Evolutionary conservation across 2,888 invertebrate genomes (phyloP), one percentile per base, ranked within the genome.

Genomic region (Himalopsyche tibetana): DNA sequence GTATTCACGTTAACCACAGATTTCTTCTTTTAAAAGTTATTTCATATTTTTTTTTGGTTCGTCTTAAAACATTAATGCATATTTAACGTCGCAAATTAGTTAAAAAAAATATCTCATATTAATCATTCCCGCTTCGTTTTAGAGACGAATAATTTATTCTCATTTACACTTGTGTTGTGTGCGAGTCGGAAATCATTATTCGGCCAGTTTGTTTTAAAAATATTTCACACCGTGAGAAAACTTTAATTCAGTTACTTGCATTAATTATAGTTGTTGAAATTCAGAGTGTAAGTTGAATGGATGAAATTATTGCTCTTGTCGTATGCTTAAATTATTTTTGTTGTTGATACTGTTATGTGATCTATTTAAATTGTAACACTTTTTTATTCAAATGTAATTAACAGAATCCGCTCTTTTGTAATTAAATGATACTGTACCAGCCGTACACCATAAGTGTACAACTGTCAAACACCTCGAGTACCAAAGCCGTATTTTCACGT

Each of bases 271-370:
- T 38, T 74, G 74, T 74, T 74, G 36, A 36, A 74, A 74, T 74
- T 0, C 36, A 15, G 4, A 12, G 15, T 51, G 38, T 74, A 5
- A 5, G 38, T 12, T 74, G 74, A 74, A 36, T 38, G 11, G 36
- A 38, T 74, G 15, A 74, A 74, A 36, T 74, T 36, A 74, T 51
- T 51, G 51, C 51, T 51, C 51, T 51, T 51, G 51, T 51, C 51
- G 15, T 15, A 51, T 51, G 51, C 38, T 36, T 36, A 36, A 19
- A 36, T 38, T 28, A 12, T 74, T 74, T 36, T 12, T 28, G 15
- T 74, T 36, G 2, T 74, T 74, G 74, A 36, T 74, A 74, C 74
- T 74, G 74, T 74, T 74, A 74, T 74, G 36, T 74, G 74, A 74
- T 74, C 74, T 74, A 15, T 38, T 74, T 74, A 28, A 11, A 36